Base-by-base conservation (phyloP, 2,113 vertebrate genomes). In the Actenoides lindsayi region DNA sequence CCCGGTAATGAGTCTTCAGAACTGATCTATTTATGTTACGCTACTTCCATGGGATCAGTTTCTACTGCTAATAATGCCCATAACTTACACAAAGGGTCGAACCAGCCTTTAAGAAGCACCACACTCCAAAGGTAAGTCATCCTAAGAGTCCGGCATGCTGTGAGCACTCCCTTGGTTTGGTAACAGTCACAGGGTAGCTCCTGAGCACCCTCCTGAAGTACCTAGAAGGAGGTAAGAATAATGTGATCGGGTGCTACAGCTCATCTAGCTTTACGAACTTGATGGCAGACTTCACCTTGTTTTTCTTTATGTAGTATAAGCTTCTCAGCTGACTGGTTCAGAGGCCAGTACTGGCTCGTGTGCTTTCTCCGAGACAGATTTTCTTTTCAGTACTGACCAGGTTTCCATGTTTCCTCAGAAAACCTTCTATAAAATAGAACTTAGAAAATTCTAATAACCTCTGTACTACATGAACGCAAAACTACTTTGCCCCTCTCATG, bases 1-100 rank as follows among this genome's bases (percentile, higher is more conserved):
- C 23, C 80, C 71, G 69, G 68, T 83, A 90, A 93, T 71, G 62
- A 96, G 73, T 87, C 86, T 82, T 87, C 83, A 71, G 56, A 90
- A 60, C 39, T 33, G 39, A 87, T 81, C 86, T 87, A 41, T 83
- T 92, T 89, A 39, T 27, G 79, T 71, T 63, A 53, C 21, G 39
- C 48, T 60, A 15, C 86, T 87, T 91, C 37, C 60, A 82, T 16
- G 39, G 42, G 73, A 95, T 94, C 93, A 71, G 84, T 93, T 94
- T 75, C 68, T 60, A 6, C 8, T 71, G 76, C 68, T 92, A 87
- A 78, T 62, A 70, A 59, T 10, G 23, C 42, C 35, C 83, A 89
- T 64, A 83, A 88, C 25, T 97, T 80, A 86, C 64, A 64, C 4
- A 0, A 35, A 71, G 85, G 79, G 46, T 59, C 3, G 13, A 90